A percentile compares a stretch with the other conserved stretches of the same genome.
These are phyloP conservation scores for Leptinotarsa juncta DNA, from an alignment of 2,888 invertebrate genomes.

Conservation along the genomic window DNA sequence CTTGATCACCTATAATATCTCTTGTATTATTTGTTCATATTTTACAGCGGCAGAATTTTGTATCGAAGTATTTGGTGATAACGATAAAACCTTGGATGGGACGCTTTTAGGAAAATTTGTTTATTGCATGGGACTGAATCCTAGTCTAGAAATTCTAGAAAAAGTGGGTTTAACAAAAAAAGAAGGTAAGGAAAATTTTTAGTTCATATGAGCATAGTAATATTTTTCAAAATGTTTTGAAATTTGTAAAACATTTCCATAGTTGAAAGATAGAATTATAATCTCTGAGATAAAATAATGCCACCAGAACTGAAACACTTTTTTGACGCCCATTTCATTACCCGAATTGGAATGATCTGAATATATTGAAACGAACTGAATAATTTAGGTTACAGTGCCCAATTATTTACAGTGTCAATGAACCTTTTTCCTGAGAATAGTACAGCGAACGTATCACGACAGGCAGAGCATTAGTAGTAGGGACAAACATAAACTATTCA, in stretches of 20 bases:
- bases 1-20: not conserved
- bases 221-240: not conserved
- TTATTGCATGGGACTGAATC: slow-evolving; percentile 93
- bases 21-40: not conserved
- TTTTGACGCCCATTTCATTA: too few relatives aligned
- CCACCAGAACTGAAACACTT: too few relatives aligned
- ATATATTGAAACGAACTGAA: too few relatives aligned
- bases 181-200: slow-evolving; percentile 40
- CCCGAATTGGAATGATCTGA: too few relatives aligned
- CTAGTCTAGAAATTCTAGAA: slow-evolving; percentile 90
- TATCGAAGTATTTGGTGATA: slow-evolving; percentile 67
- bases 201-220: not conserved
- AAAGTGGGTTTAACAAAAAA: slow-evolving; percentile 93
- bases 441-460: too few relatives aligned
- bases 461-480: too few relatives aligned
- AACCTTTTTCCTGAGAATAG: too few relatives aligned
- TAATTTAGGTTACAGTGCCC: too few relatives aligned
- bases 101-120: slow-evolving; percentile 90
- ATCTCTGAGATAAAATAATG: too few relatives aligned
- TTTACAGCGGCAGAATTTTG: slow-evolving; percentile 59
- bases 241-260: not conserved
- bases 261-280: not conserved
- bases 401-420: too few relatives aligned
- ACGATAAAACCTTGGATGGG: slow-evolving; percentile 89
- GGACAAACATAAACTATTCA: too few relatives aligned